Conservation (phyloP, 2,797 vertebrate species). For the Zalophus californianus region DNA sequence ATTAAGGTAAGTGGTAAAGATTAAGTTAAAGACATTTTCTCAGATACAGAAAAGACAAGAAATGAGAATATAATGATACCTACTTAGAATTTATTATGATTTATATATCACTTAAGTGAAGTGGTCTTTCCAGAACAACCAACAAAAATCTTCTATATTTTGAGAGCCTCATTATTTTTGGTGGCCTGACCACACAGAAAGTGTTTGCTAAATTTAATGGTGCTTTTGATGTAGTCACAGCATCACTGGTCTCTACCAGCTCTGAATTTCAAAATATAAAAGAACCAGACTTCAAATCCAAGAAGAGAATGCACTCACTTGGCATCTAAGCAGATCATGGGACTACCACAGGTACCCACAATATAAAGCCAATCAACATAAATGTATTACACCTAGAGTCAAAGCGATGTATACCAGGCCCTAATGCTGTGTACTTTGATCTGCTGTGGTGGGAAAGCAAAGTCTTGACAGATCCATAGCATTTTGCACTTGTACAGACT, state of each 20-base stretch:
- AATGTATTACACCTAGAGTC: constrained; percentile 46
- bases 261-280: constrained; percentile 46
- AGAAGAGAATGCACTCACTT: constrained; percentile 47
- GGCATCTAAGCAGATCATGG: constrained; percentile 30
- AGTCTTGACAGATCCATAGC: constrained; percentile 39
- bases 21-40: constrained; percentile 61
- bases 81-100: constrained; percentile 61
- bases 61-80: constrained; percentile 60
- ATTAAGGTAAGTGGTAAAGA: constrained; percentile 84
- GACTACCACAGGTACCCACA: constrained; percentile 6
- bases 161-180: constrained; percentile 25
- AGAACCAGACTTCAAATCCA: constrained; percentile 44
- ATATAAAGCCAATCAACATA: constrained; percentile 50
- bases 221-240: not conserved
- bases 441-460: not conserved
- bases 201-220: constrained; percentile 33
- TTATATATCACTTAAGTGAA: constrained; percentile 51
- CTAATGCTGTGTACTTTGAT: constrained; percentile 57
- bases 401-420: constrained; percentile 42
- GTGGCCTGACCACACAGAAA: not conserved
- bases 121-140: constrained; percentile 56
- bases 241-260: not conserved
- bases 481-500: not conserved
- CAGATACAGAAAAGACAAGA: constrained; percentile 47
- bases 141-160: constrained; percentile 44